Evolutionary conservation across 1,140 invertebrate genomes (phyloP), one percentile per base, ranked within the genome.

Genomic region (Uloborus diversus): DNA sequence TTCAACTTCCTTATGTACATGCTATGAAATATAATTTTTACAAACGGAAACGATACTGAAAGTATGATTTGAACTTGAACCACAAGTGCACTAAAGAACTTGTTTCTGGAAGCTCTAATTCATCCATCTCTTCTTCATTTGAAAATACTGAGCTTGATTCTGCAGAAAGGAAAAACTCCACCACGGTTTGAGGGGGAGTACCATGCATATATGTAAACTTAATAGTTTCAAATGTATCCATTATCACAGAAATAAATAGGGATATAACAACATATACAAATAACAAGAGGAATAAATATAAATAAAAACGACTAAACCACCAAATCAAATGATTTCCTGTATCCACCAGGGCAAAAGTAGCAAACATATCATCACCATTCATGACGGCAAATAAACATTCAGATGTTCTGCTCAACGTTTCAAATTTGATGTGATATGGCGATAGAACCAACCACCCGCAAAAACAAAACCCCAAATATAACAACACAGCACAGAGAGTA

Each of bases 351-450:
- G 95, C 94, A 87, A 99, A 99, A 3, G 98, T 99, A 0, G 96
- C 97, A 88, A 97, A 99, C 95, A 99, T 97, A 84, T 99, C 98
- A 86, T 99, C 98, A 27, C 98, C 98, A 85, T 99, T 99, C 65
- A 99, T 95, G 13, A 99, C 49, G 5, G 78, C 56, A 64, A 85
- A 97, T 1, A 96, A 85, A 85, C 94, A 96, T 87, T 96, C 95
- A 0, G 94, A 95, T 0, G 95, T 96, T 2, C 92, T 94, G 0
- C 94, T 92, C 11, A 96, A 85, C 0, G 94, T 93, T 42, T 94
- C 90, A 84, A 98, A 98, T 89, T 99, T 99, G 85, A 99, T 93
- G 85, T 99, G 96, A 88, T 99, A 99, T 0, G 98, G 98, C 0
- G 97, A 97, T 0, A 99, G 89, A 57, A 99, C 94, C 0, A 99